phyloP scores from a whole-genome alignment of 2,888 invertebrate genomes.

The Diadegma fenestrale region DNA sequence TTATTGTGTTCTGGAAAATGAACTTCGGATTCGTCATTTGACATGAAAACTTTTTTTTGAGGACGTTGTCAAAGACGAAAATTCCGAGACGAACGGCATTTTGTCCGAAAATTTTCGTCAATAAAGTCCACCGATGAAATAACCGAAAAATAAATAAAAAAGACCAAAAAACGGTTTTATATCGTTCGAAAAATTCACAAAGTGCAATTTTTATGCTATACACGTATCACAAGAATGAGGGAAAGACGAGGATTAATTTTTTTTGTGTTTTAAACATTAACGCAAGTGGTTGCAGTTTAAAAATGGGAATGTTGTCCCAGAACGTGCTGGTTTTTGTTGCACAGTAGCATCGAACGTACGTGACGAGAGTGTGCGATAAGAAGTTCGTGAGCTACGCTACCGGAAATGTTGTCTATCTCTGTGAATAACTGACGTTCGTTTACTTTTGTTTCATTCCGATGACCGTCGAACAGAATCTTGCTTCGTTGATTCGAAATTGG shows the following conservation, averaged over 20 bases:
- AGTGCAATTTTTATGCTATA: neutral
- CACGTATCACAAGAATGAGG: neutral
- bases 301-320: slow-evolving; percentile 39
- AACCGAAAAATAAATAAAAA: neutral
- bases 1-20: neutral
- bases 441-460: slow-evolving; percentile 12
- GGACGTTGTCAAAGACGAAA: neutral
- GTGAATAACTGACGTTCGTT: slow-evolving; percentile 41
- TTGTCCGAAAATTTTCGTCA: neutral
- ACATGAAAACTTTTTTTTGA: neutral
- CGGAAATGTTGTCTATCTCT: slow-evolving; percentile 65
- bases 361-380: slow-evolving; percentile 62
- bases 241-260: neutral
- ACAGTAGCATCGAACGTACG: slow-evolving; percentile 57
- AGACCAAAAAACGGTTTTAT: neutral
- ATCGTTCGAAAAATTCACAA: neutral
- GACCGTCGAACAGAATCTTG: neutral
- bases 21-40: neutral
- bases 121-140: neutral
- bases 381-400: slow-evolving; percentile 47
- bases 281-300: slow-evolving; percentile 18
- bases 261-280: no score
- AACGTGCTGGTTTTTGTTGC: slow-evolving; percentile 49
- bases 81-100: neutral
- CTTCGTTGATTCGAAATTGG: slow-evolving; percentile 24